phyloP scores from a whole-genome alignment of 2,797 vertebrate species.

The Melopsittacus undulatus region DNA sequence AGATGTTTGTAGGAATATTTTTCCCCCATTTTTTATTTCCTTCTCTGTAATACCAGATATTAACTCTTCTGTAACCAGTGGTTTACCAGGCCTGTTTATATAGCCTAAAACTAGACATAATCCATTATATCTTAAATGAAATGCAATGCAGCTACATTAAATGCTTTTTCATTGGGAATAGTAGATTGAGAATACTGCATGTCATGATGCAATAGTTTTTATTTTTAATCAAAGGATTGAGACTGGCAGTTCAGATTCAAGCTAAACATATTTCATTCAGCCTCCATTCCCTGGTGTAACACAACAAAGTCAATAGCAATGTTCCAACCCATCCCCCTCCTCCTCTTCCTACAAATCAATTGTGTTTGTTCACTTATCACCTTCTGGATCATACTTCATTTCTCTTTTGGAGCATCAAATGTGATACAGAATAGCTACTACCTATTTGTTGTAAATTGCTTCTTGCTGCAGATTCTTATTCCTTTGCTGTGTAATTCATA shows the following conservation, averaged over 20 bases:
- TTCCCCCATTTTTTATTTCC: constrained; percentile 17
- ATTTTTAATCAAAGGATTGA: constrained; percentile 51
- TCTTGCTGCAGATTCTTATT: constrained; percentile 32
- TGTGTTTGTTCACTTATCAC: constrained; percentile 60
- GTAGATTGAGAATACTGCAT: neutral
- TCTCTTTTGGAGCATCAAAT: constrained; percentile 45
- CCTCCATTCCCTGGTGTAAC: neutral
- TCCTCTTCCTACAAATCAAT: neutral
- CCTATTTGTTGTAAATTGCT: constrained; percentile 50
- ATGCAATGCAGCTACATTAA: neutral
- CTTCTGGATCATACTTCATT: constrained; percentile 60
- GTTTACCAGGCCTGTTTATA: constrained; percentile 14
- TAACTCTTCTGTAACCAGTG: neutral
- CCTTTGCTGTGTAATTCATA: constrained; percentile 1
- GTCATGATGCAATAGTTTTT: constrained; percentile 23
- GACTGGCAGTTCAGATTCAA: constrained; percentile 13
- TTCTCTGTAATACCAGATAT: constrained; percentile 7
- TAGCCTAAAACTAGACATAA: neutral
- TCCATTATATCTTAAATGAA: neutral
- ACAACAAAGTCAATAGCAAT: constrained; percentile 42
- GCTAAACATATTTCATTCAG: constrained; percentile 51
- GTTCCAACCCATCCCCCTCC: constrained; percentile 31
- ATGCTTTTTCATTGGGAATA: neutral
- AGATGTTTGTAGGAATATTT: neutral
- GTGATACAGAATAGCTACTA: constrained; percentile 19